A percentile compares a stretch with the other conserved stretches of the same genome.
These are phyloP conservation scores for Caenorhabditis tropicalis DNA, from an alignment of 1,140 invertebrate species.

Conservation along the genomic window DNA sequence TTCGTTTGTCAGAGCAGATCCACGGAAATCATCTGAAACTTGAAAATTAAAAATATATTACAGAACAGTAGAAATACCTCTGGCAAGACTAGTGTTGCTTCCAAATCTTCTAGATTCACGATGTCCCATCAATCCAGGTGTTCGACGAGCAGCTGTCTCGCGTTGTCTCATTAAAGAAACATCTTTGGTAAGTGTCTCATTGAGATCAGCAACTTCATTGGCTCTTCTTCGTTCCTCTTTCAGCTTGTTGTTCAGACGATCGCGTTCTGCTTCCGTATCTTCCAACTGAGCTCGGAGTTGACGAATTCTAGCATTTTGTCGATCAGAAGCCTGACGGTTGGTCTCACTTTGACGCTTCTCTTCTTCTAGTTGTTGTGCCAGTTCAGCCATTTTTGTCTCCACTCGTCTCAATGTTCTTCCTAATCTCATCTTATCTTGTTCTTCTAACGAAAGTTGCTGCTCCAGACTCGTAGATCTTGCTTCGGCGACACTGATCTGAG, in stretches of 20 bases:
- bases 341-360: neutral
- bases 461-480: neutral
- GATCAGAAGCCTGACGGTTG: neutral
- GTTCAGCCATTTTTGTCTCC: slow-evolving; percentile 5
- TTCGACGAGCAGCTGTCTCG: neutral
- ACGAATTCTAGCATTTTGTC: neutral
- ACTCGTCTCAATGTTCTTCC: neutral
- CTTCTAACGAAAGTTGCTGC: slow-evolving; percentile 17
- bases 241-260: slow-evolving; percentile 23
- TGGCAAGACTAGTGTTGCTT: slow-evolving; percentile 10
- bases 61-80: too few relatives aligned
- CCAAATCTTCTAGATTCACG: slow-evolving; percentile 18
- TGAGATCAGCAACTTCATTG: slow-evolving; percentile 2
- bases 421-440: neutral
- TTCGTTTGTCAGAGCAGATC: slow-evolving; percentile 5
- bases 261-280: neutral
- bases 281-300: slow-evolving; percentile 19
- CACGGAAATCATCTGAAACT: slow-evolving; percentile 16
- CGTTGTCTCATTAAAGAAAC: slow-evolving; percentile 1
- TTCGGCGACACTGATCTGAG: slow-evolving; percentile 29
- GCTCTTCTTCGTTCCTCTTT: slow-evolving; percentile 15
- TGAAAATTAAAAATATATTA: too few relatives aligned
- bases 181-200: slow-evolving; percentile 19
- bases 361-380: neutral
- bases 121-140: slow-evolving; percentile 3